These are phyloP conservation scores for Drosophila bunnanda DNA, from an alignment of 2,888 invertebrate species.

Conservation along the genomic window DNA sequence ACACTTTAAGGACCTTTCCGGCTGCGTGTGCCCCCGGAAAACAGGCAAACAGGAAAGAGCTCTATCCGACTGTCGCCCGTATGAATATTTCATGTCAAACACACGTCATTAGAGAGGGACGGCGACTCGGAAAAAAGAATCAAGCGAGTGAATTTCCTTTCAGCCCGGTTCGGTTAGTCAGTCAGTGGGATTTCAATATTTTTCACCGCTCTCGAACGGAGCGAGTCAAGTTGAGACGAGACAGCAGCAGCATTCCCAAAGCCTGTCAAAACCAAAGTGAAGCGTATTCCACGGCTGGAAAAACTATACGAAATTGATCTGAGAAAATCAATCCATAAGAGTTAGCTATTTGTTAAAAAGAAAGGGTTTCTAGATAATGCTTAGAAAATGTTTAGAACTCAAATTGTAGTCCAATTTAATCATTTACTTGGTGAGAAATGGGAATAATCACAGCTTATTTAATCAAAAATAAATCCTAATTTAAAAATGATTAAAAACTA, in stretches of 20 bases:
- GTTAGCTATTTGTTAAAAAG: background rate
- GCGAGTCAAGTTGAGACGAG: constrained; percentile 24
- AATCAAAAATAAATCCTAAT: too few species aligned
- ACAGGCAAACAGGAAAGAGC: constrained; percentile 18
- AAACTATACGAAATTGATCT: background rate
- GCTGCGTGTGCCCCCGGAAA: constrained; percentile 7
- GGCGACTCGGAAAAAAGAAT: constrained; percentile 9
- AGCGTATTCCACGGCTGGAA: constrained; percentile 22
- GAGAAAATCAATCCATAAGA: background rate
- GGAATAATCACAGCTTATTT: too few species aligned
- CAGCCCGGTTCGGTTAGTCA: constrained; percentile 53
- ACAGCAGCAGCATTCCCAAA: constrained; percentile 35
- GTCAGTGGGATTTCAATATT: constrained; percentile 78
- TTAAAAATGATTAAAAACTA: too few species aligned
- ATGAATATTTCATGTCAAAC: constrained; percentile 80
- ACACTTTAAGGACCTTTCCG: constrained; percentile 71
- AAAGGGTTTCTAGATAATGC: too few species aligned
- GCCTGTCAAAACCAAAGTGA: constrained; percentile 52
- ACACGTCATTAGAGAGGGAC: constrained; percentile 74
- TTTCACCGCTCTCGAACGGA: constrained; percentile 65
- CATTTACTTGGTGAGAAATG: background rate
- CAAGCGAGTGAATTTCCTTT: constrained; percentile 14
- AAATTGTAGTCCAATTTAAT: too few species aligned
- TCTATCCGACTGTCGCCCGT: constrained; percentile 56
- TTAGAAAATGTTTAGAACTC: too few species aligned